A percentile compares a stretch with the other conserved stretches of the same genome.
phyloP scores from a whole-genome alignment of 2,113 vertebrate species.

The Myxocyprinus asiaticus region DNA sequence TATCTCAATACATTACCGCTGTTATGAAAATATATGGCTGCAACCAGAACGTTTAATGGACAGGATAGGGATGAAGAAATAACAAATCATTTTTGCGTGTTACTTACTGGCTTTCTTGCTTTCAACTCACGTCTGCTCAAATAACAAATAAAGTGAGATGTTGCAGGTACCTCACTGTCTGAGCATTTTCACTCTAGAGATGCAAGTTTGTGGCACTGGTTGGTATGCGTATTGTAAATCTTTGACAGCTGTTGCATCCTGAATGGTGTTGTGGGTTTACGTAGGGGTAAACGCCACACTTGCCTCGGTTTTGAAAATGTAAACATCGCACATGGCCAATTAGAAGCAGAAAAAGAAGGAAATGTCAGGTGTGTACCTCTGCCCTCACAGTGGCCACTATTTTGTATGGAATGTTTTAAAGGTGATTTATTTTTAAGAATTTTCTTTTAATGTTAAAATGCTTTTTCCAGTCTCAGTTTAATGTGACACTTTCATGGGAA shows the following conservation, averaged over 20 bases:
- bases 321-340: conserved; percentile 50
- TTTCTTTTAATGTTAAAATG: too few relatives aligned
- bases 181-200: conserved; percentile 2
- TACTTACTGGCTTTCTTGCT: conserved; percentile 37
- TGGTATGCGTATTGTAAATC: conserved; percentile 56
- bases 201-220: conserved; percentile 35
- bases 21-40: conserved; percentile 1
- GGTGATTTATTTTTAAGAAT: too few relatives aligned
- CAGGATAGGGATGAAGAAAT: not conserved
- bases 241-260: conserved; percentile 51
- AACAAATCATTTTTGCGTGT: not conserved
- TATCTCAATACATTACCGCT: too few relatives aligned
- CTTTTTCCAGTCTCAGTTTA: too few relatives aligned
- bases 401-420: not conserved
- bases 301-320: conserved; percentile 47
- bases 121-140: conserved; percentile 31
- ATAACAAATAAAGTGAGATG: conserved; percentile 38
- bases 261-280: conserved; percentile 49
- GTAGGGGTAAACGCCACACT: conserved; percentile 44
- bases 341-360: conserved; percentile 45
- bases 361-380: conserved; percentile 52
- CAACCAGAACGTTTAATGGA: conserved; percentile 11
- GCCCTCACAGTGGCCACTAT: conserved; percentile 29
- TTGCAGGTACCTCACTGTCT: conserved; percentile 37
- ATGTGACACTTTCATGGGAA: too few relatives aligned